These are phyloP conservation scores for Mechanitis messenoides DNA, from an alignment of 2,888 invertebrate species.

Conservation along the genomic window DNA sequence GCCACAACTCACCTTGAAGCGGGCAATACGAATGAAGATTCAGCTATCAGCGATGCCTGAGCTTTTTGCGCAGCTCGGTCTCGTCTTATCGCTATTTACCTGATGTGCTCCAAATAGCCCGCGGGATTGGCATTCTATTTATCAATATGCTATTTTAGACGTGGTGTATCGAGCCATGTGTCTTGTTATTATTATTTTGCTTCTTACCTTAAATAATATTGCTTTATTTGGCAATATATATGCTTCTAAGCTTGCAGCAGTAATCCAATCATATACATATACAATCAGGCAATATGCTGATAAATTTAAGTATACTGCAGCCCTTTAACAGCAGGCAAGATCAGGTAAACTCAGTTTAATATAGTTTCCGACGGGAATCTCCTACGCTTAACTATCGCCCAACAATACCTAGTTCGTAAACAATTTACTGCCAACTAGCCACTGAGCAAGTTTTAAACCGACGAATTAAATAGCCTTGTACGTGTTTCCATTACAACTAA, in stretches of 20 bases:
- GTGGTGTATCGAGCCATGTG: neutral
- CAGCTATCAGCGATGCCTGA: constrained; percentile 34
- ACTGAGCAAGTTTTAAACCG: constrained; percentile 31
- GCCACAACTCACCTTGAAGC: constrained; percentile 24
- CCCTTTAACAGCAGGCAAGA: too few species aligned
- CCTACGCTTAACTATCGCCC: neutral
- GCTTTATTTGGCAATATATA: too few species aligned
- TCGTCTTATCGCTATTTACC: constrained; percentile 33
- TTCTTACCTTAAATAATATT: too few species aligned
- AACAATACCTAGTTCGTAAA: constrained; percentile 21
- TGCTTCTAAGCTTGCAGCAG: too few species aligned
- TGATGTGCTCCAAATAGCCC: constrained; percentile 12
- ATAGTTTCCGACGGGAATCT: neutral
- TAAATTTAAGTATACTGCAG: too few species aligned
- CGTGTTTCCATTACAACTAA: constrained; percentile 20
- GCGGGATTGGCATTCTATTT: constrained; percentile 1
- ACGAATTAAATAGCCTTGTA: constrained; percentile 30
- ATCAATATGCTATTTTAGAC: constrained; percentile 4
- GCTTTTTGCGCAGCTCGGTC: constrained; percentile 32
- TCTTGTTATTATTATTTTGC: too few species aligned
- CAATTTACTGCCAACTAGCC: constrained; percentile 27
- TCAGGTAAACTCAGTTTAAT: too few species aligned
- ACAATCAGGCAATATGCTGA: too few species aligned
- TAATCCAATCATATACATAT: too few species aligned
- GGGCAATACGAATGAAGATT: constrained; percentile 28